phyloP scores from a whole-genome alignment of 2,113 vertebrate genomes.

The Pygathrix nemaeus region DNA sequence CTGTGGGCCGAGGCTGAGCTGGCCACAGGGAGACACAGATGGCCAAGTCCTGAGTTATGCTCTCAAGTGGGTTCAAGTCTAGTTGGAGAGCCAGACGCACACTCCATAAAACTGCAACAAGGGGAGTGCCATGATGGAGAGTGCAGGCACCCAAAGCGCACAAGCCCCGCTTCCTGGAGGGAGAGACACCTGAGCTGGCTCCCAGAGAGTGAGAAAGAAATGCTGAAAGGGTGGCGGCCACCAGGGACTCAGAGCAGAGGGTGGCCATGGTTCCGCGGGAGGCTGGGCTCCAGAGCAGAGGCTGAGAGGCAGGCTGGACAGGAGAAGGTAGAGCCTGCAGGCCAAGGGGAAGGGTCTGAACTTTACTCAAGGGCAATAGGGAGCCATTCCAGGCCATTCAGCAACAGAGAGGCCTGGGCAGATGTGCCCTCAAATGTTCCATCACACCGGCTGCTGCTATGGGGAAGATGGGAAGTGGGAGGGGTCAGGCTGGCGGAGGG shows the following conservation, averaged over 20 bases:
- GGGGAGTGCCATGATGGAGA: fast-evolving
- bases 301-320: not conserved
- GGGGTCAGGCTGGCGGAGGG: not conserved
- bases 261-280: not conserved
- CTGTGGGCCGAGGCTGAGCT: not conserved
- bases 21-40: not conserved
- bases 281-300: not conserved
- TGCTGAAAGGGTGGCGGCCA: not conserved
- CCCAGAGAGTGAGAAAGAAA: not conserved
- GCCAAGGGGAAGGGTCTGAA: not conserved
- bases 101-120: fast-evolving
- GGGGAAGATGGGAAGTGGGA: not conserved
- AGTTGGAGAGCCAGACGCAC: not conserved
- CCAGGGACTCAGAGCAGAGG: not conserved
- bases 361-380: not conserved
- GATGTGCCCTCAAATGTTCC: not conserved
- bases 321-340: not conserved
- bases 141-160: not conserved
- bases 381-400: not conserved
- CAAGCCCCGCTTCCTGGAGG: not conserved
- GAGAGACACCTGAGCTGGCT: not conserved
- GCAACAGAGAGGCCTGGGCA: not conserved
- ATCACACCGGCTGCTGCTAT: not conserved
- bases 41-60: not conserved
- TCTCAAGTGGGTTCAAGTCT: not conserved